These are phyloP conservation scores for Mionectes olivaceus DNA, from an alignment of 2,797 vertebrate genomes.

Conservation along the genomic window DNA sequence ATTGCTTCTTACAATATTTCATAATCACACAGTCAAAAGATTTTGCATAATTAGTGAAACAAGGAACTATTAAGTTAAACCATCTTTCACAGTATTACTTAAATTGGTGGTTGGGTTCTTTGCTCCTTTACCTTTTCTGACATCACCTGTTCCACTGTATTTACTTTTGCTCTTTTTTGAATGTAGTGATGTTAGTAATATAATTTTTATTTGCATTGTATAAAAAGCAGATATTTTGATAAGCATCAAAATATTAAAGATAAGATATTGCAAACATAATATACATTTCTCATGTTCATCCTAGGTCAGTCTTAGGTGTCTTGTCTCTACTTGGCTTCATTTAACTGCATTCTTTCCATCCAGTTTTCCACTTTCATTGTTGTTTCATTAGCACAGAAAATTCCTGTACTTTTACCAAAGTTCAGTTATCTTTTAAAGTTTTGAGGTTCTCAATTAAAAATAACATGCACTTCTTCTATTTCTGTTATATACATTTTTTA, in stretches of 20 bases:
- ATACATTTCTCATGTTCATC: background rate
- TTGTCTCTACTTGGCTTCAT: background rate
- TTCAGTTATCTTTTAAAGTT: background rate
- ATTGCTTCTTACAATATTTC: constrained; percentile 17
- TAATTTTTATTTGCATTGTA: background rate
- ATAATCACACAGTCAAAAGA: background rate
- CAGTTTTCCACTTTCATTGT: background rate
- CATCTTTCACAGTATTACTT: background rate
- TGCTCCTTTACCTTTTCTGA: background rate
- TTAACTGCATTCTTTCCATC: background rate
- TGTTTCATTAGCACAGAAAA: background rate
- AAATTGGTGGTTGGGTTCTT: background rate
- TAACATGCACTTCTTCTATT: background rate
- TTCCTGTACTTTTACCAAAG: background rate
- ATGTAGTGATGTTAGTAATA: background rate
- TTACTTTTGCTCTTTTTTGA: background rate
- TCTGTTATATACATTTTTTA: background rate
- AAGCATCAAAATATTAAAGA: background rate
- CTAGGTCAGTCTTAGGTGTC: background rate
- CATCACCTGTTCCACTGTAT: background rate
- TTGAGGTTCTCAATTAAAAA: background rate
- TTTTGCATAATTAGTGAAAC: constrained; percentile 3
- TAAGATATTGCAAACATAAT: background rate
- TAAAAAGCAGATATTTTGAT: background rate
- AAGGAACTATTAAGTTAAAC: constrained; percentile 4